Base-by-base conservation (phyloP, 2,113 vertebrate genomes). In the Elanus axillaris region DNA sequence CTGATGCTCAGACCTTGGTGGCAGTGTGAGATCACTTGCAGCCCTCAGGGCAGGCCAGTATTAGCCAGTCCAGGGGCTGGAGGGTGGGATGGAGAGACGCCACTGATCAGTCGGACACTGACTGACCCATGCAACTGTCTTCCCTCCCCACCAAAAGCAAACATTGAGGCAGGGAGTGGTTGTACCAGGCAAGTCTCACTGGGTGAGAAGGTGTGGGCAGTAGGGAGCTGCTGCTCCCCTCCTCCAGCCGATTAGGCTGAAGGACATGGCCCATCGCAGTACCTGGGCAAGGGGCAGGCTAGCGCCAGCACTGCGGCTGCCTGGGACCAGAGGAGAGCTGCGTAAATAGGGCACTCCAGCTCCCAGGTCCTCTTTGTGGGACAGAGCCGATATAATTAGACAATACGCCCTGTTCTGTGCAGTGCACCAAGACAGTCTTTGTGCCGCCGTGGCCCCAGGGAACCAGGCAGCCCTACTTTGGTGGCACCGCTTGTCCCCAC, bases 341-440 rank as follows among this genome's bases (percentile, higher is more conserved):
- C 11, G 34, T 63, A 97, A 97, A 29, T 95, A 93, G 95, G 94
- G 60, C 83, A 71, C 59, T 56, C 89, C 93, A 26, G n/a, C 55
- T 93, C 86, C 23, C 82, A 69, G 91, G 67, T 81, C 40, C 53
- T 56, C 38, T 94, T 94, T 95, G 89, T 95, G 96, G 94, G 66
- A 48, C 88, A 86, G 52, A 88, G 94, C 73, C 14, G 96, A 96
- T 97, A 98, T 97, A 98, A 98, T 98, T 98, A 98, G 97, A 93
- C 8, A 9, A 80, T 84, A 82, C 34, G 4, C 74, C 95, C 89
- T 85, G 90, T 95, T 97, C 96, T 29, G 53, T 64, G 68, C 85
- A 62, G 60, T 26, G 38, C 7, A 9, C 40, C 3, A 8, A 66
- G 58, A 19, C 66, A 78, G 89, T 17, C 58, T 48, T 42, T 14